Conservation (phyloP, 2,797 vertebrate species). For the Eulemur rubriventer region DNA sequence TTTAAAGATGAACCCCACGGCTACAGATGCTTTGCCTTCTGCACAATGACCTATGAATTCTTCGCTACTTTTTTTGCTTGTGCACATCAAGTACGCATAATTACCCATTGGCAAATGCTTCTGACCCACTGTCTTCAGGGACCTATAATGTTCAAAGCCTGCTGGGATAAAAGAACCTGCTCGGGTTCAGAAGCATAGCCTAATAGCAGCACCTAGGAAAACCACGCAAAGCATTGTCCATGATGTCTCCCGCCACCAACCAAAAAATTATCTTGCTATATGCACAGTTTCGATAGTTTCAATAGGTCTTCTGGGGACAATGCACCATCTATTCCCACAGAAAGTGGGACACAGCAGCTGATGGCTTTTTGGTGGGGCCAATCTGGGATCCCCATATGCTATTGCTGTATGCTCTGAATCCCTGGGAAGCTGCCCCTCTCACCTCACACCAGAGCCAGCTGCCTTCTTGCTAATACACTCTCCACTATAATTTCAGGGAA, state of each 20-base stretch:
- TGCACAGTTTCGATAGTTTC: neutral
- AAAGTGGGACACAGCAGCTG: neutral
- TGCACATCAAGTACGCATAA: constrained; percentile 27
- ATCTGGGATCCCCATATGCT: neutral
- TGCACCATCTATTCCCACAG: neutral
- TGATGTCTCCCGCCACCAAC: neutral
- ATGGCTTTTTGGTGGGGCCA: neutral
- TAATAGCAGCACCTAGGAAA: neutral
- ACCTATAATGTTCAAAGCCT: constrained; percentile 34
- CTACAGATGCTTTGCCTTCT: neutral
- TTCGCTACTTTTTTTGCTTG: neutral
- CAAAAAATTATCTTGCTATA: neutral
- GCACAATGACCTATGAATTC: neutral
- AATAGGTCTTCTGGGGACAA: neutral
- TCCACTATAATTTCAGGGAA: neutral
- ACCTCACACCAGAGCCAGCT: neutral
- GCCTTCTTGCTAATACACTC: neutral
- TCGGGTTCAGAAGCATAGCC: constrained; percentile 28
- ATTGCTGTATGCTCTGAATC: neutral
- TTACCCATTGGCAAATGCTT: constrained; percentile 14
- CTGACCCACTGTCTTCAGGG: constrained; percentile 18
- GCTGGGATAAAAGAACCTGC: constrained; percentile 20
- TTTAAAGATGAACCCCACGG: neutral
- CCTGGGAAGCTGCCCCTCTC: neutral
- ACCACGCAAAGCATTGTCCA: neutral